Conservation (phyloP, 2,888 invertebrate genomes). For the Calephelis perditalis region DNA sequence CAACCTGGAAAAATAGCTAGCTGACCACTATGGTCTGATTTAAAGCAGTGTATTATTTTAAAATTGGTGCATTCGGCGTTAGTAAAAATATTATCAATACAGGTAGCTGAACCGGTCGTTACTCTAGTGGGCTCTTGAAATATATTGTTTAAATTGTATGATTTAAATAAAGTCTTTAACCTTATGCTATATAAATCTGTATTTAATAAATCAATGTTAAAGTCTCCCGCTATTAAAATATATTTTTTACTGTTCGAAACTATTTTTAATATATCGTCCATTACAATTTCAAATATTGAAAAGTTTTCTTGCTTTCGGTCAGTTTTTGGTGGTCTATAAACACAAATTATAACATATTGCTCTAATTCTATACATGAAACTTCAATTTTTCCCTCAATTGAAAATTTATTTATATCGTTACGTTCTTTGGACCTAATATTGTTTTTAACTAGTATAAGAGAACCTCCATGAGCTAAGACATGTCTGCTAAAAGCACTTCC, state of each 20-base stretch:
- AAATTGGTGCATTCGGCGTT: too few species aligned
- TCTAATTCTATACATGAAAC: not conserved
- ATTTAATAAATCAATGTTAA: not conserved
- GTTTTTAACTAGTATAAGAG: not conserved
- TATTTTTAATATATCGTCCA: not conserved
- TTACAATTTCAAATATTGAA: not conserved
- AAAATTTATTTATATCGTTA: not conserved
- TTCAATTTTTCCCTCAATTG: not conserved
- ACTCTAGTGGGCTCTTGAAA: too few species aligned
- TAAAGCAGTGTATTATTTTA: too few species aligned
- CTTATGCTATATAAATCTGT: too few species aligned
- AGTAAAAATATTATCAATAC: too few species aligned
- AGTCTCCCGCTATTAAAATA: not conserved
- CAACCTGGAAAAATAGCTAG: too few species aligned
- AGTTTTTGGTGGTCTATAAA: not conserved
- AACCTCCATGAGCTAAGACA: not conserved
- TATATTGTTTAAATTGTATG: too few species aligned
- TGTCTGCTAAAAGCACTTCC: not conserved
- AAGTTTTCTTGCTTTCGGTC: not conserved
- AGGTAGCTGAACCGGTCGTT: too few species aligned
- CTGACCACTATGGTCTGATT: too few species aligned
- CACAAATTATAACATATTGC: constrained; percentile 1
- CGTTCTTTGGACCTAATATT: not conserved
- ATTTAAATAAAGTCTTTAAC: too few species aligned
- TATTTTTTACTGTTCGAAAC: not conserved